These are phyloP conservation scores for Temnothorax nylanderi DNA, from an alignment of 1,140 invertebrate genomes.

Conservation along the genomic window DNA sequence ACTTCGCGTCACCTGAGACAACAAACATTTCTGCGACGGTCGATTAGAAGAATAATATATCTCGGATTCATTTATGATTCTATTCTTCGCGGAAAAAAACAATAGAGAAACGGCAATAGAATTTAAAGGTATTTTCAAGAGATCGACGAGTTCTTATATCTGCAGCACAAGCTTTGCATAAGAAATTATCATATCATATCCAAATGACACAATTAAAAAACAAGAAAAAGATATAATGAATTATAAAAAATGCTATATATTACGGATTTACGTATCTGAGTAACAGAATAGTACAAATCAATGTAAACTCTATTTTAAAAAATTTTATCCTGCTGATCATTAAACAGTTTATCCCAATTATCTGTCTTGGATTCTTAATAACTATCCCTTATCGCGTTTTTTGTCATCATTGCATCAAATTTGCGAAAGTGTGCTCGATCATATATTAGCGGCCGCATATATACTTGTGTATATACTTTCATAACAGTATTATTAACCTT, in stretches of 20 bases:
- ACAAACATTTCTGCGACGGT: not conserved
- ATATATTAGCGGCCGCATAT: not conserved
- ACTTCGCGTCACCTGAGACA: not conserved
- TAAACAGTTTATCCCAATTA: not conserved
- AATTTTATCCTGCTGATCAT: not conserved
- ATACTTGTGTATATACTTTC: not conserved
- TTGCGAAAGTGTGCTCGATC: not conserved
- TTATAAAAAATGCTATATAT: not conserved
- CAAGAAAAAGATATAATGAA: constrained; percentile 12
- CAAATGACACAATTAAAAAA: not conserved
- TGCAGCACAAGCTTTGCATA: not conserved
- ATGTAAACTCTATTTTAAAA: not conserved
- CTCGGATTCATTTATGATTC: not conserved
- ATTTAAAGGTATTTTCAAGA: not conserved
- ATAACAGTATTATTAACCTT: constrained; percentile 52
- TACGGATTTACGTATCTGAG: not conserved
- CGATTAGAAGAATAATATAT: constrained; percentile 5
- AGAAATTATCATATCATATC: not conserved
- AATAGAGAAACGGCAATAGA: not conserved
- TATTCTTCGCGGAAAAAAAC: not conserved
- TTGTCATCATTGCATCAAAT: constrained; percentile 1
- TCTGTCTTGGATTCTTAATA: not conserved
- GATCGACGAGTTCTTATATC: not conserved
- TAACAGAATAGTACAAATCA: not conserved
- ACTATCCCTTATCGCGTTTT: not conserved